Evolutionary conservation across 1,140 invertebrate species (phyloP).

Genomic region (Aethina tumida): DNA sequence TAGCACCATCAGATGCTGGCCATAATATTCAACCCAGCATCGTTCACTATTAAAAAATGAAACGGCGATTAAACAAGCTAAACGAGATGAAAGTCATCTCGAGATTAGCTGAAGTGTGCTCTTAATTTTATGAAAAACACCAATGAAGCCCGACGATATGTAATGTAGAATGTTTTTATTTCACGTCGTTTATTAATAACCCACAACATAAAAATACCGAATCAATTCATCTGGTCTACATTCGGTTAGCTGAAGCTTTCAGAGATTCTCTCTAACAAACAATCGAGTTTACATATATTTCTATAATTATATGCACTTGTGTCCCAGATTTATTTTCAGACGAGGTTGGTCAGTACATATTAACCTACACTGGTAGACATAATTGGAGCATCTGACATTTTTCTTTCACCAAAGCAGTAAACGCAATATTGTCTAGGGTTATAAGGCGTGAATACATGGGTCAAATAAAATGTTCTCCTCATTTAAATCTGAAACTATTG

Average conservation of each 20-base stretch:
- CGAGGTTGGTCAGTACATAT: slow-evolving; percentile 1
- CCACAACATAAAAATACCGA: slow-evolving; percentile 1
- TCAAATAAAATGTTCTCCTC: too few species aligned
- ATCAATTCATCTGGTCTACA: slow-evolving; percentile 3
- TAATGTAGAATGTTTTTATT: background rate
- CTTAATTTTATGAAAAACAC: slow-evolving; percentile 1
- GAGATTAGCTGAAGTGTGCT: too few species aligned
- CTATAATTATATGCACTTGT: slow-evolving; percentile 1
- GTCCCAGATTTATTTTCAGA: slow-evolving; percentile 2
- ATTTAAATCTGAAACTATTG: too few species aligned
- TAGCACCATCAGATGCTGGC: too few species aligned
- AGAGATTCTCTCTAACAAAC: slow-evolving; percentile 2
- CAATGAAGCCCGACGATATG: background rate
- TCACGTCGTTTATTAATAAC: slow-evolving; percentile 1
- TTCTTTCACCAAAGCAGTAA: too few species aligned
- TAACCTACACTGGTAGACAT: slow-evolving; percentile 3
- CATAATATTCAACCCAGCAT: too few species aligned
- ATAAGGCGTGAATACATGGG: too few species aligned
- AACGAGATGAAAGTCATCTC: too few species aligned
- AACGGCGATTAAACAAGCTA: too few species aligned
- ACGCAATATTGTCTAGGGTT: too few species aligned
- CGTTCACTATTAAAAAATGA: too few species aligned
- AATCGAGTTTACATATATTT: slow-evolving; percentile 3
- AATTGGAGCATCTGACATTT: too few species aligned
- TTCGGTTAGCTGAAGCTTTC: background rate